Evolutionary conservation across 2,113 vertebrate species (phyloP).

Genomic region (Phalacrocorax aristotelis): DNA sequence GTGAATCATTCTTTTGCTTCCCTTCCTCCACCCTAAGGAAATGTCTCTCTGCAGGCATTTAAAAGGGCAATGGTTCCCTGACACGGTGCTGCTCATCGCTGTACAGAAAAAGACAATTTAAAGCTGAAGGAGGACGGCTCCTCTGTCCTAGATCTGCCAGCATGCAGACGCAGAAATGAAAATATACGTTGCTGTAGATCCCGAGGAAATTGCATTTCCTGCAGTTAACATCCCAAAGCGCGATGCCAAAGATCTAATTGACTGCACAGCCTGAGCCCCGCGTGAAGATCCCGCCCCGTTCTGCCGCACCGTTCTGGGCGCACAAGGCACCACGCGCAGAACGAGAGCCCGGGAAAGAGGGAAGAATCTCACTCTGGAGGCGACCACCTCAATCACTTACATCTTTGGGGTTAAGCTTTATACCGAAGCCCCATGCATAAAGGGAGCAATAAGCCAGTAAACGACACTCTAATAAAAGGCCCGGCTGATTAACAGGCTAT

Average conservation of each 20-base stretch:
- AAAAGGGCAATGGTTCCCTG: neutral
- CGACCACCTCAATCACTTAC: neutral
- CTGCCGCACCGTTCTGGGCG: fast-evolving
- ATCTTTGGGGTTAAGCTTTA: neutral
- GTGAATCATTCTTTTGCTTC: neutral
- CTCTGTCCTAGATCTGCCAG: neutral
- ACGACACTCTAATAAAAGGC: no score
- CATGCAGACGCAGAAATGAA: neutral
- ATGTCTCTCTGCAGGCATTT: neutral
- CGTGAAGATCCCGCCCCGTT: neutral
- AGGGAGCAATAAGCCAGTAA: neutral
- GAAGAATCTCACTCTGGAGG: neutral
- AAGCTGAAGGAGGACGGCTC: neutral
- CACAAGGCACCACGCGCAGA: fast-evolving
- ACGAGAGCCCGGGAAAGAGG: neutral
- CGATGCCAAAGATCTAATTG: neutral
- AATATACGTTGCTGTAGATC: neutral
- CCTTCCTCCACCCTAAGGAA: neutral
- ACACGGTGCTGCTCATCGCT: neutral
- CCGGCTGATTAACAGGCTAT: neutral
- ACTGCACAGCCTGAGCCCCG: neutral
- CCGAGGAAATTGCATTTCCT: neutral
- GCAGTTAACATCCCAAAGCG: neutral
- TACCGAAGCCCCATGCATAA: fast-evolving
- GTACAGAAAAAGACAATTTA: neutral